Evolutionary conservation across 2,797 vertebrate genomes (phyloP).

Genomic region (Telmatherina bonti): DNA sequence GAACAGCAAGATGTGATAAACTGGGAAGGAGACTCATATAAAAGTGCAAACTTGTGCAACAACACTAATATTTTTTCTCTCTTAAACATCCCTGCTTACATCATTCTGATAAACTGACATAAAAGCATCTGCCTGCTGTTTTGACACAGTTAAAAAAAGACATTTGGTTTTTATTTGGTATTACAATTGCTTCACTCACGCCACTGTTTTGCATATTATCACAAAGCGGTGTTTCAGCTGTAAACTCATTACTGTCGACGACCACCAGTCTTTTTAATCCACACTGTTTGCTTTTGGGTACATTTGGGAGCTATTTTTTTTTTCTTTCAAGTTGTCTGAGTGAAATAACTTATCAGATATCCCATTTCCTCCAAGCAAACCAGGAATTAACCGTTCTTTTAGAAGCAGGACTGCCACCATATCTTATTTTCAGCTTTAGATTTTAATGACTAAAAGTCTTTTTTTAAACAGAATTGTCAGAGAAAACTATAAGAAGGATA

Average conservation of each 20-base stretch:
- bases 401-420: too few relatives aligned
- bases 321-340: background rate
- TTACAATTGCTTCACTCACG: background rate
- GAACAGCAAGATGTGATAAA: slow-evolving; percentile 9
- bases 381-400: background rate
- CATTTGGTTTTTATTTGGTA: too few relatives aligned
- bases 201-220: slow-evolving; percentile 21
- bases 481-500: background rate
- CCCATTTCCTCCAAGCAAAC: too few relatives aligned
- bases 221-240: background rate
- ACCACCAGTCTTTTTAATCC: background rate
- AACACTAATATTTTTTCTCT: background rate
- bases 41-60: background rate
- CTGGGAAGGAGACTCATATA: slow-evolving; percentile 8
- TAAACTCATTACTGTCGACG: background rate
- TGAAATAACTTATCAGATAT: background rate
- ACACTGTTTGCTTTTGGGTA: background rate
- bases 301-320: slow-evolving; percentile 9
- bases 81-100: too few relatives aligned
- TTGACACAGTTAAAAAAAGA: slow-evolving; percentile 9
- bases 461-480: background rate
- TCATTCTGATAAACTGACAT: slow-evolving; percentile 2
- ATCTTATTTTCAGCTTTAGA: background rate
- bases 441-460: background rate
- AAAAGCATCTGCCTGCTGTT: slow-evolving; percentile 5